phyloP scores from a whole-genome alignment of 2,888 invertebrate species.

The Phaonia tiefii region DNA sequence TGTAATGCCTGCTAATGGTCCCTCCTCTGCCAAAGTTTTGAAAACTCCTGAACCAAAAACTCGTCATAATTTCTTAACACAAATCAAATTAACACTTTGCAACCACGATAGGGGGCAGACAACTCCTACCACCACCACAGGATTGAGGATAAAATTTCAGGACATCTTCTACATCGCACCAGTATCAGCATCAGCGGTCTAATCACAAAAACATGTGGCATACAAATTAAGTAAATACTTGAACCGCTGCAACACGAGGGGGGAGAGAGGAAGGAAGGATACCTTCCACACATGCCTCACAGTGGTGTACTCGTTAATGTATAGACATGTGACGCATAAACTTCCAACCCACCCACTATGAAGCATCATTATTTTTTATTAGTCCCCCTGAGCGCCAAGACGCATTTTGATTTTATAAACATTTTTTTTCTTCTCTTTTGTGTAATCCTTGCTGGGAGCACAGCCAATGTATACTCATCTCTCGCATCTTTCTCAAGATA shows the following conservation, averaged over 20 bases:
- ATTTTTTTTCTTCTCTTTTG: not conserved
- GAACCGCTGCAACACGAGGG: not conserved
- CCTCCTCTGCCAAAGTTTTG: not conserved
- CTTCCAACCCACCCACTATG: not conserved
- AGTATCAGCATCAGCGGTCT: not conserved
- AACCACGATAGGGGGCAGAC: conserved; percentile 8
- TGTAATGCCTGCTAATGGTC: conserved; percentile 2
- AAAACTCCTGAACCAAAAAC: conserved; percentile 4
- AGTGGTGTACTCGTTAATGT: too few species aligned
- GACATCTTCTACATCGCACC: not conserved
- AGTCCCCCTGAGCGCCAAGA: conserved; percentile 23
- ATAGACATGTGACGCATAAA: not conserved
- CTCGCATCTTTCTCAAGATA: not conserved
- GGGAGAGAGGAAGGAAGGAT: too few species aligned
- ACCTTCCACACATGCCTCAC: not conserved
- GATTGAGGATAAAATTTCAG: conserved; percentile 23
- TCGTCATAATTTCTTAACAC: conserved; percentile 55
- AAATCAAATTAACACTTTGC: conserved; percentile 55
- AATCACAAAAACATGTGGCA: conserved; percentile 51
- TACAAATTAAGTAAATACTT: conserved; percentile 50
- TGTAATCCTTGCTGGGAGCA: not conserved
- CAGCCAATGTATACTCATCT: not conserved
- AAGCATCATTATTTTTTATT: conserved; percentile 50
- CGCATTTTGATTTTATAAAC: conserved; percentile 24
- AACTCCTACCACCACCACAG: not conserved